These are phyloP conservation scores for Daktulosphaira vitifoliae DNA, from an alignment of 1,140 invertebrate species.

Conservation along the genomic window DNA sequence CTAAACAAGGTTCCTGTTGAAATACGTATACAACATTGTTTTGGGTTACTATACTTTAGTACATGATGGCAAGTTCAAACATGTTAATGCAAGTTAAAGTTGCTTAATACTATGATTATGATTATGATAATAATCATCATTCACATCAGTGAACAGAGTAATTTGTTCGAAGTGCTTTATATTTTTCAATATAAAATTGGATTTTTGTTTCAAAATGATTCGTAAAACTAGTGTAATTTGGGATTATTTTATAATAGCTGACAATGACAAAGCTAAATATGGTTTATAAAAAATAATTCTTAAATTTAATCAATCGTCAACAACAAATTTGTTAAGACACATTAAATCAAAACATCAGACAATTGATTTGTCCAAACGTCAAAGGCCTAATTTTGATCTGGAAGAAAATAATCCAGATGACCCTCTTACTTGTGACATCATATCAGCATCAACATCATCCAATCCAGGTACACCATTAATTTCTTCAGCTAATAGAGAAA, in stretches of 20 bases:
- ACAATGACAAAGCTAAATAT: constrained; percentile 13
- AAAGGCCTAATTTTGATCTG: neutral
- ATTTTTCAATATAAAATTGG: neutral
- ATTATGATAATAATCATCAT: too few relatives aligned
- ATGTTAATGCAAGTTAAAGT: too few relatives aligned
- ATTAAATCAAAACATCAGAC: constrained; percentile 30
- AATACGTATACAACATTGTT: too few relatives aligned
- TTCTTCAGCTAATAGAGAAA: neutral
- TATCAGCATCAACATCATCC: neutral
- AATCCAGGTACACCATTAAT: neutral
- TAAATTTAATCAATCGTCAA: constrained; percentile 17
- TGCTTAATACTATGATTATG: too few relatives aligned
- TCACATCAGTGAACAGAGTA: too few relatives aligned
- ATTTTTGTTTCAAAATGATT: constrained; percentile 3
- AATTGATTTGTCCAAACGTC: constrained; percentile 9
- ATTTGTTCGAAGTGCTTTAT: neutral
- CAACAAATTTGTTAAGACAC: constrained; percentile 32
- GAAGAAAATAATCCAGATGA: constrained; percentile 1
- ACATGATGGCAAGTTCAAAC: too few relatives aligned
- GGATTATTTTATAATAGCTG: constrained; percentile 16
- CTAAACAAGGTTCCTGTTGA: too few relatives aligned
- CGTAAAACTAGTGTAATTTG: constrained; percentile 17
- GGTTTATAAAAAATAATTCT: neutral
- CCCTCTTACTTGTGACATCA: neutral
- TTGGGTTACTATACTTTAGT: too few relatives aligned